phyloP scores from a whole-genome alignment of 2,888 invertebrate genomes.

The Carabus problematicus region DNA sequence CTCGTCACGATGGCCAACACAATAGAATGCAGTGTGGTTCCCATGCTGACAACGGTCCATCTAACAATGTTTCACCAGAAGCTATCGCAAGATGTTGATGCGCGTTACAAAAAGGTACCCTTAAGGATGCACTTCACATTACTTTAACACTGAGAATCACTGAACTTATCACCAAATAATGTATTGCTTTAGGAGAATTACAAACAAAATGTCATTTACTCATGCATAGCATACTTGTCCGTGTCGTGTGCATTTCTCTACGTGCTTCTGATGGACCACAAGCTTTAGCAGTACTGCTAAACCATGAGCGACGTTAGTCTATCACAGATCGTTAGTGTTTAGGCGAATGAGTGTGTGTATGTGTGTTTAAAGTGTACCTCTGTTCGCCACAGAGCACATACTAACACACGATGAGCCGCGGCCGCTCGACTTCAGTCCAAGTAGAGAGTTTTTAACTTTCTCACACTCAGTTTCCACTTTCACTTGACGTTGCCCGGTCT shows the following conservation, averaged over 20 bases:
- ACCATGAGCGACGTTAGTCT: no score
- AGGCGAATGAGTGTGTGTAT: conserved; percentile 7
- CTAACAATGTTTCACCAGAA: conserved; percentile 24
- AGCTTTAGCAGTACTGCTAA: no score
- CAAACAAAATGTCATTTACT: not conserved
- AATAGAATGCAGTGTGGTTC: conserved; percentile 58
- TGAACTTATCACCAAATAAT: not conserved
- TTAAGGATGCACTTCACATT: no score
- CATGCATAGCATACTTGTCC: no score
- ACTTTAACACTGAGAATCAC: conserved; percentile 9
- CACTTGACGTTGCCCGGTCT: conserved; percentile 51
- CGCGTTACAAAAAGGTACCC: no score
- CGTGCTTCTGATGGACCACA: no score
- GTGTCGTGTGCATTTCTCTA: no score
- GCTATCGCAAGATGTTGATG: conserved; percentile 10
- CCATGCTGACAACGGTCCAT: conserved; percentile 53
- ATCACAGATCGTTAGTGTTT: conserved; percentile 27
- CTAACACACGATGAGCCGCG: conserved; percentile 51
- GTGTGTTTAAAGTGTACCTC: conserved; percentile 22
- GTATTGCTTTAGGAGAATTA: not conserved
- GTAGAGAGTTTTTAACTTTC: conserved; percentile 58
- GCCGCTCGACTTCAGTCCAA: conserved; percentile 55
- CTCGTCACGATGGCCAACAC: conserved; percentile 57
- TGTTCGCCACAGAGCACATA: conserved; percentile 37
- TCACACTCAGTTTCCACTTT: conserved; percentile 59